phyloP scores from a whole-genome alignment of 2,797 vertebrate species.

The Gouania willdenowi region DNA sequence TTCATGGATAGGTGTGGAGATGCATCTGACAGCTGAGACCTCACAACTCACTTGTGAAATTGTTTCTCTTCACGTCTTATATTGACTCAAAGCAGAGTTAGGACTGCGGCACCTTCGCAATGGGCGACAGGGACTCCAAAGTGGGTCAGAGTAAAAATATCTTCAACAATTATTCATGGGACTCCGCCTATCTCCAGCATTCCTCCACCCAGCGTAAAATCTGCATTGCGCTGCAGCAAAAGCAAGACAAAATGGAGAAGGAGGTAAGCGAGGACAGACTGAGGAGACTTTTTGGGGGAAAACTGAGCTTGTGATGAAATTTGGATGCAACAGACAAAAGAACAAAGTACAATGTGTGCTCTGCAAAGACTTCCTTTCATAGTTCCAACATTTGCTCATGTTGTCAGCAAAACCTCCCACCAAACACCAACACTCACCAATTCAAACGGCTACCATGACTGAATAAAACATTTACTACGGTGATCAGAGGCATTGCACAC shows the following conservation, averaged over 20 bases:
- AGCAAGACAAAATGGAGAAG: slow-evolving; percentile 46
- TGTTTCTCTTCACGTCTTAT: background rate
- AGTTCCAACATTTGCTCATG: slow-evolving; percentile 36
- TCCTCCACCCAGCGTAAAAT: slow-evolving; percentile 63
- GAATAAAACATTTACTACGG: slow-evolving; percentile 28
- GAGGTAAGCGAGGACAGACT: slow-evolving; percentile 26
- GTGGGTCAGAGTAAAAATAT: slow-evolving; percentile 84
- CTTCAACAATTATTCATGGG: slow-evolving; percentile 81
- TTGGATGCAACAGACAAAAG: slow-evolving; percentile 45
- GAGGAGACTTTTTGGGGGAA: background rate
- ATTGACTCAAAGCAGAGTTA: slow-evolving; percentile 25
- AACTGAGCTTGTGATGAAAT: slow-evolving; percentile 54
- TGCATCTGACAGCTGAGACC: background rate
- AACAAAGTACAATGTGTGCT: slow-evolving; percentile 39
- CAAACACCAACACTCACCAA: slow-evolving; percentile 41
- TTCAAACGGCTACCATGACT: slow-evolving; percentile 24
- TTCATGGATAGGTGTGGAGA: background rate
- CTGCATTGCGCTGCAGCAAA: slow-evolving; percentile 72
- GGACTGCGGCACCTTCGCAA: slow-evolving; percentile 71
- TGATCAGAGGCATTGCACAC: slow-evolving; percentile 9
- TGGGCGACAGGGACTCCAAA: slow-evolving; percentile 71
- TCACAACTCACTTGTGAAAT: background rate
- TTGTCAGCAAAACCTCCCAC: slow-evolving; percentile 43
- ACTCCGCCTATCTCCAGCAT: slow-evolving; percentile 64
- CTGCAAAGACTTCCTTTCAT: slow-evolving; percentile 39